phyloP scores from a whole-genome alignment of 2,888 invertebrate species.

The Metellina segmentata region DNA sequence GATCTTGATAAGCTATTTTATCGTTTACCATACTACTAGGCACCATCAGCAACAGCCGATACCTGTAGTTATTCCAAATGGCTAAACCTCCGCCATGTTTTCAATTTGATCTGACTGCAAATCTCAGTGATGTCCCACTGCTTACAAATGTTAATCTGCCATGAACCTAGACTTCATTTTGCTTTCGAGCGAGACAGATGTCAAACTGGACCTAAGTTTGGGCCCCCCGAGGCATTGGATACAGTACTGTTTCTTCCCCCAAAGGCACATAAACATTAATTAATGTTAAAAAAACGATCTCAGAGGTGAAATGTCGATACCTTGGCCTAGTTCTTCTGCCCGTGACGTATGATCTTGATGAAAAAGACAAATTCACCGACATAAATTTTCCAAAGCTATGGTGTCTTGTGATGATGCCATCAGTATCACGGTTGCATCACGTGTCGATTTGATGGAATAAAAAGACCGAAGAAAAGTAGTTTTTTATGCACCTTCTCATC shows the following conservation, averaged over 20 bases:
- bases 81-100: no score
- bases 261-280: constrained; percentile 58
- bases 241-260: not conserved
- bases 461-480: not conserved
- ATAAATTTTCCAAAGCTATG: not conserved
- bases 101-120: no score
- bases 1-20: no score
- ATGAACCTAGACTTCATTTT: not conserved
- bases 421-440: not conserved
- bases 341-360: constrained; percentile 41
- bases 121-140: not conserved
- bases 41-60: no score
- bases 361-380: constrained; percentile 56
- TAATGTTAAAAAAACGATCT: constrained; percentile 53
- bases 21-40: no score
- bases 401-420: not conserved
- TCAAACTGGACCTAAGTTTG: not conserved
- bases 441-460: not conserved
- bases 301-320: constrained; percentile 70
- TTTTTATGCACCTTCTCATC: not conserved
- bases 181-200: constrained; percentile 15
- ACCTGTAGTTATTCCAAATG: no score
- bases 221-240: not conserved
- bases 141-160: not conserved
- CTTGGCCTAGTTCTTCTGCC: constrained; percentile 63